Evolutionary conservation across 2,888 invertebrate species (phyloP).

Genomic region (Oxytorus armatus): DNA sequence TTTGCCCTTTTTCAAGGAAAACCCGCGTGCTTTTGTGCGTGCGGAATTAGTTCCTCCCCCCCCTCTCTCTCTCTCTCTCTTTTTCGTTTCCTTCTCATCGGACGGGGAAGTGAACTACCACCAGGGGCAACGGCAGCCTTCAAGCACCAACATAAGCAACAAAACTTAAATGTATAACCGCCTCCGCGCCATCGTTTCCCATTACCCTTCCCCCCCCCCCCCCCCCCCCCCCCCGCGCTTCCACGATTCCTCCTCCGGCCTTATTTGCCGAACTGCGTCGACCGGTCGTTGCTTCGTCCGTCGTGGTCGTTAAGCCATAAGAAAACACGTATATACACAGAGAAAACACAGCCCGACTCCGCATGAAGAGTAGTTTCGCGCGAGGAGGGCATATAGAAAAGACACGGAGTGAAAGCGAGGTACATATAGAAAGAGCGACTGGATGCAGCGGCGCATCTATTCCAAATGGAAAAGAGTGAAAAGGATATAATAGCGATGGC

Average conservation of each 20-base stretch:
- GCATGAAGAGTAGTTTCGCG: conserved; percentile 39
- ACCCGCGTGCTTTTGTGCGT: conserved; percentile 71
- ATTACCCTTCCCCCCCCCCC: no score
- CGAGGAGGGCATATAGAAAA: conserved; percentile 6
- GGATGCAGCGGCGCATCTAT: conserved; percentile 6
- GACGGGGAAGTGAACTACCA: conserved; percentile 27
- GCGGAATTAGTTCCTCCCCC: conserved; percentile 73
- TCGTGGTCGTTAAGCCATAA: conserved; percentile 30
- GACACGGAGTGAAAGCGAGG: conserved; percentile 37
- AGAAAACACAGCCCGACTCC: background rate
- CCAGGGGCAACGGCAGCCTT: conserved; percentile 26
- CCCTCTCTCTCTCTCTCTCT: conserved; percentile 51
- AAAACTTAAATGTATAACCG: background rate
- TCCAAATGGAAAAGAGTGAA: conserved; percentile 24
- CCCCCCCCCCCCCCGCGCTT: no score
- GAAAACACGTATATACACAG: conserved; percentile 2
- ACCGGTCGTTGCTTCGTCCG: conserved; percentile 60
- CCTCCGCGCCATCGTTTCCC: conserved; percentile 41
- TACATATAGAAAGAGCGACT: conserved; percentile 2
- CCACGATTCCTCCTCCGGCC: conserved; percentile 61
- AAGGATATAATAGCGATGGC: conserved; percentile 31
- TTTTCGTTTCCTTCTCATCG: background rate
- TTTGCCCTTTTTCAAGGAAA: conserved; percentile 65
- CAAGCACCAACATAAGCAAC: conserved; percentile 12
- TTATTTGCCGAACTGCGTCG: conserved; percentile 69